phyloP scores from a whole-genome alignment of 92 coral and sea anemone species.

The Blastomussa wellsi region DNA sequence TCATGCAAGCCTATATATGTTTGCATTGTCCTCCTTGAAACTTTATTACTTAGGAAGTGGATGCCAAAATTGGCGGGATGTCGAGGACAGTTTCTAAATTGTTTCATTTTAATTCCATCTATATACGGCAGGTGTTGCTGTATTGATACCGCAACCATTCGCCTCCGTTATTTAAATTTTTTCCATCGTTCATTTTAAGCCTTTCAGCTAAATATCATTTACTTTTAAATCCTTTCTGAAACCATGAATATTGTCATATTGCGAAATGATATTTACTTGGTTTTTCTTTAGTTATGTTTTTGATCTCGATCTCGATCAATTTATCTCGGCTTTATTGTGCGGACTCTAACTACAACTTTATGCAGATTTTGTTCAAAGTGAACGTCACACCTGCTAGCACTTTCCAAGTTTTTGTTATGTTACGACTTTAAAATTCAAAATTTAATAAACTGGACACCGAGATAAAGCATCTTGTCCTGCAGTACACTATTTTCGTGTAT shows the following conservation, averaged over 20 bases:
- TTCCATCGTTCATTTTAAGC: background rate
- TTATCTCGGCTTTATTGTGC: background rate
- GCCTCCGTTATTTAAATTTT: slow-evolving; percentile 3
- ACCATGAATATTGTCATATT: background rate
- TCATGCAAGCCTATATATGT: background rate
- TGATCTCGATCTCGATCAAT: background rate
- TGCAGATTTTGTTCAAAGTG: background rate
- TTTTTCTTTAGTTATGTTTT: background rate
- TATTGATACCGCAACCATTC: background rate
- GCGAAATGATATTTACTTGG: background rate
- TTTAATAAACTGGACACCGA: background rate
- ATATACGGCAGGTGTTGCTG: background rate
- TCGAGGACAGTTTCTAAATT: slow-evolving; percentile 8
- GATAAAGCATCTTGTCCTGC: too few species aligned
- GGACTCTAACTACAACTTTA: slow-evolving; percentile 2
- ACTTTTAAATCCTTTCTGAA: background rate
- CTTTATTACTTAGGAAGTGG: slow-evolving; percentile 26
- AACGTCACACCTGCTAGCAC: background rate
- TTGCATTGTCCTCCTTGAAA: slow-evolving; percentile 2
- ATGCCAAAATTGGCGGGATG: slow-evolving; percentile 9
- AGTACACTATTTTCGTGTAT: too few species aligned
- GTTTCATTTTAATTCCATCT: slow-evolving; percentile 5
- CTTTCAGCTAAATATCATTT: background rate
- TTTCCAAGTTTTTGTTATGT: background rate
- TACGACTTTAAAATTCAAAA: background rate